Conservation (phyloP, 2,797 vertebrate genomes). For the Artibeus lituratus region DNA sequence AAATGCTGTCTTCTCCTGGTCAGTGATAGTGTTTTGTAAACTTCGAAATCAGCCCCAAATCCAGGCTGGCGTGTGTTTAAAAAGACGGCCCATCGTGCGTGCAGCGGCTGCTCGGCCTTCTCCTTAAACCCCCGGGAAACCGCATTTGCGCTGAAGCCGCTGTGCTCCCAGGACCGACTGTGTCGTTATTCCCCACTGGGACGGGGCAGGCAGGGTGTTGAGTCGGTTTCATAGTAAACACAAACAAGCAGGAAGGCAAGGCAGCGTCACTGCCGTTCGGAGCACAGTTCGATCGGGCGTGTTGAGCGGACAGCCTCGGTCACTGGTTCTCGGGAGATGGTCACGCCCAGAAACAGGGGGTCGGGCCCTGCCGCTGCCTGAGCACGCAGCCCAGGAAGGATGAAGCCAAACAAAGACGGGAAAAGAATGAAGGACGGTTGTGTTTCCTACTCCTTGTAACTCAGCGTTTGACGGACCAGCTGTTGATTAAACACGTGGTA, state of each 20-base stretch:
- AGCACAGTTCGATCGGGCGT: neutral
- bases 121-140: neutral
- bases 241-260: neutral
- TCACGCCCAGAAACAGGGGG: neutral
- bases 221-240: neutral
- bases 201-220: neutral
- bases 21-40: neutral
- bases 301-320: neutral
- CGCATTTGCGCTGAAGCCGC: neutral
- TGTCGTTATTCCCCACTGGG: neutral
- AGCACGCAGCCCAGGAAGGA: neutral
- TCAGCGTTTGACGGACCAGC: neutral
- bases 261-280: neutral
- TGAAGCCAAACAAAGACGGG: neutral
- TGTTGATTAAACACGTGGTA: neutral
- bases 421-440: neutral
- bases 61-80: neutral
- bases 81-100: neutral
- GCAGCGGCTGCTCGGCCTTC: neutral
- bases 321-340: neutral
- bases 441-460: neutral
- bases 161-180: neutral
- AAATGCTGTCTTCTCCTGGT: neutral
- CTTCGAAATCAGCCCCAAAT: neutral
- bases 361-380: neutral